Evolutionary conservation across 2,113 vertebrate species (phyloP).

Genomic region (Smithornis capensis): DNA sequence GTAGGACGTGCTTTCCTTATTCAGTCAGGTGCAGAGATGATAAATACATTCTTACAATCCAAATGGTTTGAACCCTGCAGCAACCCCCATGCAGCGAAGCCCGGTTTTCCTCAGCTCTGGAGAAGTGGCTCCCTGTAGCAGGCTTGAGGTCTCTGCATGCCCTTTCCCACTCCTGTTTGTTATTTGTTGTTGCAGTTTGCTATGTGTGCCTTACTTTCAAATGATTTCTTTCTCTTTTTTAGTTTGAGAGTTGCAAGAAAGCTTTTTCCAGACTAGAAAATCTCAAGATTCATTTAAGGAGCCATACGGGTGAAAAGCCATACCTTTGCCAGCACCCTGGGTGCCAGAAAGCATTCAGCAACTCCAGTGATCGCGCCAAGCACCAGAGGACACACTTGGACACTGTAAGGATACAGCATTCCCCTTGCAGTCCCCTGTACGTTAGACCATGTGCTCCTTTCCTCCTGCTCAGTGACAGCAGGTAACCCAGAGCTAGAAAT

Average conservation of each 20-base stretch:
- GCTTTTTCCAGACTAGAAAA: constrained; percentile 97
- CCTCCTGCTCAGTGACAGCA: neutral
- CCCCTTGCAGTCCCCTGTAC: neutral
- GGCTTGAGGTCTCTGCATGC: neutral
- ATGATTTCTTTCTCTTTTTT: constrained; percentile 45
- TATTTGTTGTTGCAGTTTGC: neutral
- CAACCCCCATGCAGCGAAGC: neutral
- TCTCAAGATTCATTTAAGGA: constrained; percentile 95
- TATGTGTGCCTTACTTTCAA: neutral
- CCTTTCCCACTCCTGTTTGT: accelerated
- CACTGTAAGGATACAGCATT: constrained; percentile 74
- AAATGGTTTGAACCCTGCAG: neutral
- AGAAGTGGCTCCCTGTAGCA: neutral
- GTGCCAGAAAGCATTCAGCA: constrained; percentile 97
- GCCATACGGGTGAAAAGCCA: constrained; percentile 95
- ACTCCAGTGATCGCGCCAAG: constrained; percentile 97
- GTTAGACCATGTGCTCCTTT: neutral
- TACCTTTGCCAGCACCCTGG: constrained; percentile 92
- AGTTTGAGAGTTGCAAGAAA: constrained; percentile 97
- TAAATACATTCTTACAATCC: neutral
- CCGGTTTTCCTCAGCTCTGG: neutral
- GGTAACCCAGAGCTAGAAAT: neutral
- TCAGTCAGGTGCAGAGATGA: neutral
- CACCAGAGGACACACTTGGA: constrained; percentile 96
- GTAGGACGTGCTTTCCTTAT: neutral